Percentiles rank a stretch among this genome's conserved stretches.
Evolutionary conservation across 1,140 invertebrate species (phyloP).

Genomic region (Drosophila lowei): DNA sequence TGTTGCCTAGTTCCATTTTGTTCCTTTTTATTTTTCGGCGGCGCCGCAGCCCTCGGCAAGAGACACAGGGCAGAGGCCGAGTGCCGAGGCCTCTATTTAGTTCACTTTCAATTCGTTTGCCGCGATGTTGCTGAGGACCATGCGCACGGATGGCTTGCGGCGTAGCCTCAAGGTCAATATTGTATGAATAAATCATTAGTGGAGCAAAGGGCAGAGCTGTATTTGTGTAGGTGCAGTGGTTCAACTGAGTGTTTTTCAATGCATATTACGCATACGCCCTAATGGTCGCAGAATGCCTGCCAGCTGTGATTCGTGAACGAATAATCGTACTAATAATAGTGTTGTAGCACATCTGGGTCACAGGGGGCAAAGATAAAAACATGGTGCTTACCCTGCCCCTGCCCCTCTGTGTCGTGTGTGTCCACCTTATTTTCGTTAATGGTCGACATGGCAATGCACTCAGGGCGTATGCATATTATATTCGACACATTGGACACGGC

Average conservation of each 20-base stretch:
- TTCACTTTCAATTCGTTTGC: slow-evolving; percentile 55
- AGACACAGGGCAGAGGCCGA: background rate
- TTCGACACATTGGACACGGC: slow-evolving; percentile 23
- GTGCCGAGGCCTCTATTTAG: slow-evolving; percentile 38
- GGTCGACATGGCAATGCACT: slow-evolving; percentile 48
- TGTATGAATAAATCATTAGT: slow-evolving; percentile 36
- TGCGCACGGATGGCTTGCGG: slow-evolving; percentile 47
- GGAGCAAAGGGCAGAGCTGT: slow-evolving; percentile 7
- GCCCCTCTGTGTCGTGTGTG: slow-evolving; percentile 7
- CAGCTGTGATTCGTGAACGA: slow-evolving; percentile 17
- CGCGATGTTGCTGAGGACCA: slow-evolving; percentile 63
- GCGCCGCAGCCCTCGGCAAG: background rate
- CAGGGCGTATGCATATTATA: slow-evolving; percentile 39
- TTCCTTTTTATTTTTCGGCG: slow-evolving; percentile 4
- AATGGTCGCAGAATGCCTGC: background rate
- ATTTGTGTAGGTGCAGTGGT: background rate
- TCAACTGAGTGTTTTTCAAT: background rate
- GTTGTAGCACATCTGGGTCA: slow-evolving; percentile 5
- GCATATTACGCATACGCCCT: slow-evolving; percentile 33
- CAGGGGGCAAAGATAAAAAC: slow-evolving; percentile 20
- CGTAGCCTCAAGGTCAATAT: slow-evolving; percentile 55
- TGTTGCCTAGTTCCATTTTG: slow-evolving; percentile 61
- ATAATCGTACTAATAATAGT: background rate
- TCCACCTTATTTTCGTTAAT: slow-evolving; percentile 35
- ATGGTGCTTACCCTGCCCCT: background rate